Evolutionary conservation across 2,113 vertebrate species (phyloP).

Genomic region (Passer domesticus): DNA sequence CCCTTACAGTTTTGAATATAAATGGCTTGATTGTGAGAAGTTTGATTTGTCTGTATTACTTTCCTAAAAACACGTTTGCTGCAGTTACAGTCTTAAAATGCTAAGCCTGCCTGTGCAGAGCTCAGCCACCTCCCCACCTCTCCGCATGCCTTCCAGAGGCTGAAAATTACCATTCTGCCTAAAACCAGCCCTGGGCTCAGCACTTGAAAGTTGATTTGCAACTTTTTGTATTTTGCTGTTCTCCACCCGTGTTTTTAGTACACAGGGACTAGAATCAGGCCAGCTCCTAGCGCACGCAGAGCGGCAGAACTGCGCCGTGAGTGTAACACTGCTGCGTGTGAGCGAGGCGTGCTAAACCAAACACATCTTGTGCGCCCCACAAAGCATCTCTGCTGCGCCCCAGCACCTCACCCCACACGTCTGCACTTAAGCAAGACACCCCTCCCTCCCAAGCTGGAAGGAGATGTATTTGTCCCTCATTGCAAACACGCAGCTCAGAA

Average conservation of each 20-base stretch:
- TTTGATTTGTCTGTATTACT: neutral
- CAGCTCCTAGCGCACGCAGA: neutral
- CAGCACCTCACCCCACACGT: fast-evolving
- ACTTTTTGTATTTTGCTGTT: neutral
- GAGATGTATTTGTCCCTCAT: fast-evolving
- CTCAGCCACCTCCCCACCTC: neutral
- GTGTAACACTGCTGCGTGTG: fast-evolving
- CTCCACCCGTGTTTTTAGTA: neutral
- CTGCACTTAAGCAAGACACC: fast-evolving
- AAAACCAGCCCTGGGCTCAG: neutral
- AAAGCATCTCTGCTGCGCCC: neutral
- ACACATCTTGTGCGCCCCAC: no score
- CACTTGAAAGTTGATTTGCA: neutral
- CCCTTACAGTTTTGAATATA: neutral
- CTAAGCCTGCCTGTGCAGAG: neutral
- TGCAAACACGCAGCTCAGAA: neutral
- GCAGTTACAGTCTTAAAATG: neutral
- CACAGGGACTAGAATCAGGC: fast-evolving
- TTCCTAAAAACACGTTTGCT: neutral
- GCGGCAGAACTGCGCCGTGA: fast-evolving
- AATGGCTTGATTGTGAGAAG: neutral
- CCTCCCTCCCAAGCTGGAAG: neutral
- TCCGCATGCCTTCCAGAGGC: neutral
- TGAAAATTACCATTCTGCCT: neutral
- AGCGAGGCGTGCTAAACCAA: neutral